phyloP scores from a whole-genome alignment of 2,113 vertebrate genomes.

The Salvelinus sp. region DNA sequence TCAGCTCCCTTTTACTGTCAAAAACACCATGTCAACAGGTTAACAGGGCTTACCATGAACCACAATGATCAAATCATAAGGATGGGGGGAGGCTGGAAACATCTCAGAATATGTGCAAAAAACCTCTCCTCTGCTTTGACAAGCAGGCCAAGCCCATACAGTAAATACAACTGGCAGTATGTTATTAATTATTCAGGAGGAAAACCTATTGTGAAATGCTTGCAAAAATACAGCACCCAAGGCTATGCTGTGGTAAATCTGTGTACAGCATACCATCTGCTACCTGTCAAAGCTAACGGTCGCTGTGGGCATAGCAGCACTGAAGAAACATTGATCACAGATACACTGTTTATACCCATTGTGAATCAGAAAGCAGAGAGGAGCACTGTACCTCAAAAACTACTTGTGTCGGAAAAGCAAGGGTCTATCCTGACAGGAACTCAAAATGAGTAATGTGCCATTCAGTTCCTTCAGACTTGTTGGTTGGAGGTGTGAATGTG shows the following conservation, averaged over 20 bases:
- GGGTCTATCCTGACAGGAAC: too few relatives aligned
- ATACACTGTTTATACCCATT: slow-evolving; percentile 37
- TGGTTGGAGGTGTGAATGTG: too few relatives aligned
- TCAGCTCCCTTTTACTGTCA: neutral
- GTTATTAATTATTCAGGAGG: slow-evolving; percentile 66
- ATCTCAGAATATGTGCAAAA: slow-evolving; percentile 1
- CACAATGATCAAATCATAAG: too few relatives aligned
- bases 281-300: slow-evolving; percentile 50
- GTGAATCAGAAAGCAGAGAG: slow-evolving; percentile 16
- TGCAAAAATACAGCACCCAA: slow-evolving; percentile 53
- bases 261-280: slow-evolving; percentile 61
- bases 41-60: too few relatives aligned
- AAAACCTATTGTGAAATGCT: slow-evolving; percentile 38
- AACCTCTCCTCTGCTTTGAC: slow-evolving; percentile 38
- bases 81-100: too few relatives aligned
- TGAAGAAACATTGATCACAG: slow-evolving; percentile 48
- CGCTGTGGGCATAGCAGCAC: slow-evolving; percentile 40
- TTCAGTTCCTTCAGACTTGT: too few relatives aligned
- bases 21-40: neutral
- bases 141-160: neutral
- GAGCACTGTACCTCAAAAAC: neutral
- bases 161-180: slow-evolving; percentile 12
- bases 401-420: too few relatives aligned
- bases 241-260: slow-evolving; percentile 67
- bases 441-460: too few relatives aligned